Percentiles rank a stretch among this genome's conserved stretches.
phyloP scores from a whole-genome alignment of 1,140 invertebrate species.

The Bombus waltoni region DNA sequence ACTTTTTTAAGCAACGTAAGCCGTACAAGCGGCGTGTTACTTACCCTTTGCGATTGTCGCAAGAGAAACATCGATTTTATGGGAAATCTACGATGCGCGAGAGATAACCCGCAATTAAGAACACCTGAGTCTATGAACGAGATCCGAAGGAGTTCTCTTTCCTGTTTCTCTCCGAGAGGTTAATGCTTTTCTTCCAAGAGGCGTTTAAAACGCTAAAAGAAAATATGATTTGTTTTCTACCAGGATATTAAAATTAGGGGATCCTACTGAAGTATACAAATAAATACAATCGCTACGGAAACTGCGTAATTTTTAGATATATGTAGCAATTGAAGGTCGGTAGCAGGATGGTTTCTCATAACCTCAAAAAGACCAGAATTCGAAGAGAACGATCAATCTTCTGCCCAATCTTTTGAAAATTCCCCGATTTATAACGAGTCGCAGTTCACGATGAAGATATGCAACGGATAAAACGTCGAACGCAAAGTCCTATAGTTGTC shows the following conservation, averaged over 20 bases:
- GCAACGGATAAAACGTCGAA: not conserved
- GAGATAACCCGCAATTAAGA: slow-evolving; percentile 8
- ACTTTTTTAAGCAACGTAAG: not conserved
- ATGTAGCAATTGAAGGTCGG: too few relatives aligned
- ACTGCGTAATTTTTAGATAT: too few relatives aligned
- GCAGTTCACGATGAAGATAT: not conserved
- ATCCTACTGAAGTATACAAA: not conserved
- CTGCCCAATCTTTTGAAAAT: not conserved
- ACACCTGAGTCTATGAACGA: not conserved
- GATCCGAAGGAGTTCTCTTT: not conserved
- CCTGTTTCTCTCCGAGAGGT: not conserved
- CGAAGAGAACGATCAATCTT: not conserved
- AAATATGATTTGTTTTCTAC: not conserved
- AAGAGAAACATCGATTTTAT: slow-evolving; percentile 22
- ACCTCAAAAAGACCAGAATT: fast-evolving
- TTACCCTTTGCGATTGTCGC: not conserved
- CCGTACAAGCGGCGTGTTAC: not conserved
- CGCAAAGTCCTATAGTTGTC: not conserved
- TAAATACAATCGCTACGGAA: too few relatives aligned
- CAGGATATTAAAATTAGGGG: not conserved
- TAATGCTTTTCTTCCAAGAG: not conserved
- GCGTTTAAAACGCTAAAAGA: not conserved
- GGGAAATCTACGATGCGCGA: not conserved
- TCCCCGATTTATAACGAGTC: not conserved
- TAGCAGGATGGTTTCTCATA: too few relatives aligned